Conservation (phyloP, 2,113 vertebrate species). For the Psittacula cyanocephala region DNA sequence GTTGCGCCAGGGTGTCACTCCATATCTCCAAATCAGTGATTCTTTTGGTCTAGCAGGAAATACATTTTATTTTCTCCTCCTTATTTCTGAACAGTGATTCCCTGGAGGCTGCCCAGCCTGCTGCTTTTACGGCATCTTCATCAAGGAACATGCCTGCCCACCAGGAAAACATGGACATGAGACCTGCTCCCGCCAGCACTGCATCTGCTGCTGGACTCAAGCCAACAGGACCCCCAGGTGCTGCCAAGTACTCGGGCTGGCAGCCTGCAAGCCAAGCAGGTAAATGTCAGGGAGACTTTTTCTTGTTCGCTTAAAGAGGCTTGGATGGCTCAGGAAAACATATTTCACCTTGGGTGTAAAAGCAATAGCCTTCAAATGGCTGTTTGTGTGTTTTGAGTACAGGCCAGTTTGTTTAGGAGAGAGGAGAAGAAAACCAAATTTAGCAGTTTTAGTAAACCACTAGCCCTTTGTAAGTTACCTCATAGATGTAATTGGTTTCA, state of each 20-base stretch:
- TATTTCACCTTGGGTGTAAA: neutral
- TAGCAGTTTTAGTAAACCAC: neutral
- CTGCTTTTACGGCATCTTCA: constrained; percentile 42
- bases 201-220: constrained; percentile 28
- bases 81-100: constrained; percentile 67
- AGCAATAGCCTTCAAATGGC: neutral
- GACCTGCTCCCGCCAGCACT: constrained; percentile 14
- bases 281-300: constrained; percentile 14
- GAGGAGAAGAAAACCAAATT: neutral
- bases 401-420: neutral
- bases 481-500: neutral
- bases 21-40: neutral
- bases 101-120: constrained; percentile 65
- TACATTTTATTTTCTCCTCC: neutral
- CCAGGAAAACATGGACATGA: constrained; percentile 38
- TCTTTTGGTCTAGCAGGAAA: neutral
- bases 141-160: constrained; percentile 72
- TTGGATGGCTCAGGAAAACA: neutral
- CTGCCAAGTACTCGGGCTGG: constrained; percentile 70
- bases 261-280: constrained; percentile 73
- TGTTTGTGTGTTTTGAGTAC: neutral
- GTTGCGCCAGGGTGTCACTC: neutral
- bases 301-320: neutral
- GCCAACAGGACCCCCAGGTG: constrained; percentile 33
- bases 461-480: neutral